A percentile compares a stretch with the other conserved stretches of the same genome.
Conservation (phyloP, 2,888 invertebrate species). For the Drosophila kambysellisi region DNA sequence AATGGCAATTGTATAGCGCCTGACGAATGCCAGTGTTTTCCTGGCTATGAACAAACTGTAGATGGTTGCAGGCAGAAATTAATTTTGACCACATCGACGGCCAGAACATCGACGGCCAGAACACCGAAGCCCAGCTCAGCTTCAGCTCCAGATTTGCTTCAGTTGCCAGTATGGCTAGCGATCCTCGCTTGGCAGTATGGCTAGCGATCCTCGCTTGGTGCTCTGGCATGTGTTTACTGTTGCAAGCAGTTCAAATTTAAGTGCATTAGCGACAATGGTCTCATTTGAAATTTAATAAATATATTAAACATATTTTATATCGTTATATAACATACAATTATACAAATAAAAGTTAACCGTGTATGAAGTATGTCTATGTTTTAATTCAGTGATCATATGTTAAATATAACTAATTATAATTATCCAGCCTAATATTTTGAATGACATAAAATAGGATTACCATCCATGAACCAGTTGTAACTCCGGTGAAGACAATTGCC, state of each 20-base stretch:
- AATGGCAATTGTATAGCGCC: conserved; percentile 83
- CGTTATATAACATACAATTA: background rate
- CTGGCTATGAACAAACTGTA: conserved; percentile 32
- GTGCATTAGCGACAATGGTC: background rate
- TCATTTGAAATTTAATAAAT: background rate
- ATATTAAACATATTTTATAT: background rate
- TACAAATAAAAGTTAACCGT: background rate
- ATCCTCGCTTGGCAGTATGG: conserved; percentile 36
- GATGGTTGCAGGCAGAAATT: conserved; percentile 24
- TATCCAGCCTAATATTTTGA: background rate
- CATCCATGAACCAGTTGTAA: background rate
- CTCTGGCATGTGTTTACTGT: conserved; percentile 8
- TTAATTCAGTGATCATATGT: too few species aligned
- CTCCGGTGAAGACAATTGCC: background rate
- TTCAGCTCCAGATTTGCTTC: conserved; percentile 2
- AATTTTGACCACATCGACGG: background rate
- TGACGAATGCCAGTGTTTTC: conserved; percentile 73
- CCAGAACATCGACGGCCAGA: too few species aligned
- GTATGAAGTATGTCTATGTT: too few species aligned
- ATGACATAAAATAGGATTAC: background rate
- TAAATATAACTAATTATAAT: background rate
- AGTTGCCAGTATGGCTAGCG: conserved; percentile 16
- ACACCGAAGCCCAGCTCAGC: too few species aligned
- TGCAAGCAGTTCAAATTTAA: conserved; percentile 5
- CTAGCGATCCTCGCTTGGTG: conserved; percentile 19